A percentile compares a stretch with the other conserved stretches of the same genome.
These are phyloP conservation scores for Cnemophilus loriae DNA, from an alignment of 2,113 vertebrate species.

Conservation along the genomic window DNA sequence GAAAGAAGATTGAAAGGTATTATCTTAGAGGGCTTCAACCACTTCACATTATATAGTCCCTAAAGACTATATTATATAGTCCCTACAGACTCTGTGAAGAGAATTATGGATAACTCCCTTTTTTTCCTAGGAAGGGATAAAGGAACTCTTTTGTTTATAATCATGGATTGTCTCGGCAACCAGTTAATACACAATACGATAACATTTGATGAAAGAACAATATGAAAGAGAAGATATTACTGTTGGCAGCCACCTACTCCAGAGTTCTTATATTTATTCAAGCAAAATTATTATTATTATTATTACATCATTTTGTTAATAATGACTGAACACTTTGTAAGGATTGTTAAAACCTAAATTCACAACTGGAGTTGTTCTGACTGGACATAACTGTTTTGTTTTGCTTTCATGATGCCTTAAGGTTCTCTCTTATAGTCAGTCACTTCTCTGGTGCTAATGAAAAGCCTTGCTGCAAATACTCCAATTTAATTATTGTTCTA, in stretches of 20 bases:
- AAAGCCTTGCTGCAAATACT: slow-evolving; percentile 28
- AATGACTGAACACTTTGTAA: background rate
- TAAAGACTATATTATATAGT: background rate
- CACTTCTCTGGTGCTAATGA: slow-evolving; percentile 35
- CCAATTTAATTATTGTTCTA: slow-evolving; percentile 16
- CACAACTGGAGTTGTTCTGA: slow-evolving; percentile 33
- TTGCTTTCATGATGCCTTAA: slow-evolving; percentile 33
- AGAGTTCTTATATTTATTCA: slow-evolving; percentile 25
- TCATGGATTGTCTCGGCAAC: background rate
- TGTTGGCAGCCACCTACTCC: background rate
- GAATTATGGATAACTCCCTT: background rate
- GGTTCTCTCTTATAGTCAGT: slow-evolving; percentile 17
- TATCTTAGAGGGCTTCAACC: background rate
- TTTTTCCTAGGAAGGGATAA: background rate
- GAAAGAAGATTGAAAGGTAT: background rate
- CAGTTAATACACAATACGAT: background rate
- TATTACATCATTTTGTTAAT: slow-evolving; percentile 36
- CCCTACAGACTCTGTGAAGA: background rate
- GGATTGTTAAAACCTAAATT: slow-evolving; percentile 1
- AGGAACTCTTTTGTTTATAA: background rate
- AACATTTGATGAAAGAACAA: background rate
- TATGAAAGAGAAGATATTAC: background rate
- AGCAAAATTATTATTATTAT: background rate
- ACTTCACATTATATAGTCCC: background rate
- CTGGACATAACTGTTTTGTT: slow-evolving; percentile 52